Evolutionary conservation across 2,113 vertebrate species (phyloP), one percentile per base, ranked within the genome.

Genomic region (Indri indri): DNA sequence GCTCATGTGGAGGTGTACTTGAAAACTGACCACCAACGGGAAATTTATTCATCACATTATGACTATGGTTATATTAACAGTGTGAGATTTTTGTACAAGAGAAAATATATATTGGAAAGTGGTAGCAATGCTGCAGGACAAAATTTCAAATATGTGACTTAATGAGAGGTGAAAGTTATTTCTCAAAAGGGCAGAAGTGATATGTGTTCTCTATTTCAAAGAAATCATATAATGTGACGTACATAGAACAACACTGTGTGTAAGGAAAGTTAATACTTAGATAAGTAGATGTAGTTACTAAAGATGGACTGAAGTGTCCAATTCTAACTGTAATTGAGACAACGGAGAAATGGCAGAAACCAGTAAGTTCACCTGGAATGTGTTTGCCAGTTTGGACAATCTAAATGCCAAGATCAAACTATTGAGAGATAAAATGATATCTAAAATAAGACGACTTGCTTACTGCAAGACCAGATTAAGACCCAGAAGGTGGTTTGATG

Each of bases 41-140:
- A 87, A 92, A 79, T 94, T 68, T 88, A 90, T 45, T 95, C 61
- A 83, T 47, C 30, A 12, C 37, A 88, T 90, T 92, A 92, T 94
- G 63, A 84, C 45, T 88, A 52, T 84, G 68, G 23, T 92, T 83
- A 79, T 80, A 88, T 84, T 93, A 91, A 74, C 12, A 50, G 71
- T 68, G 40, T 95, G 65, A 84, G 11, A 50, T 74, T 86, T 90
- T 45, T 79, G 18, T 79, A 3, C 65, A 77, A 88, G 42, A 34
- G 54, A 77, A 85, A 95, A 76, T 68, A 47, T 47, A 87, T 81
- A 37, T 74, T 47, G 3, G 25, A 73, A 88, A 82, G 30, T 81
- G 65, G 30, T 81, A 88, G 42, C 59, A 66, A 45, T 92, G 57
- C 14, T 81, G 13, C 50, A 82, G 22, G 47, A 73, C 12, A 88